Conservation (phyloP, 1,140 invertebrate genomes). For the Trinorchestia longiramus region DNA sequence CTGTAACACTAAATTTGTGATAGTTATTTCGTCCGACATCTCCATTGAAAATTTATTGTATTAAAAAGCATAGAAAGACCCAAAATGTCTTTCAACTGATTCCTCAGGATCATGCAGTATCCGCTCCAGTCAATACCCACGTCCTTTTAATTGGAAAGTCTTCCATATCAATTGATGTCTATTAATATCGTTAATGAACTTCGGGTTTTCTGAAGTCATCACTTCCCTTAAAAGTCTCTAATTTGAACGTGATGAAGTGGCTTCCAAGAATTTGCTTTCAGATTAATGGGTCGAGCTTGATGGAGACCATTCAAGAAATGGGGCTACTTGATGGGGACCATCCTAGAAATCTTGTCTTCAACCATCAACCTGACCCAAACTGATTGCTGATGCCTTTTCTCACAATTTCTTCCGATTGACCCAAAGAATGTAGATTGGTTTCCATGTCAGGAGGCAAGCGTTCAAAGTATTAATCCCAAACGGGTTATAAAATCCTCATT, state of each 20-base stretch:
- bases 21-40: too few species aligned
- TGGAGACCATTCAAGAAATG: neutral
- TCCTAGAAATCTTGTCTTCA: neutral
- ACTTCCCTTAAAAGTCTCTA: neutral
- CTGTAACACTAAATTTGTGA: too few species aligned
- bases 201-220: neutral
- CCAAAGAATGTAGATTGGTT: neutral
- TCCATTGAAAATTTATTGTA: too few species aligned
- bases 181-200: neutral
- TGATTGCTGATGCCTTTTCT: neutral
- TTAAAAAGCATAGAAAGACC: too few species aligned
- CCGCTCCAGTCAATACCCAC: neutral
- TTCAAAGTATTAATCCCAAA: neutral
- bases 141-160: conserved; percentile 1
- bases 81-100: neutral
- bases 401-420: neutral
- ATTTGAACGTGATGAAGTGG: conserved; percentile 7
- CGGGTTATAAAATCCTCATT: too few species aligned
- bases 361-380: neutral
- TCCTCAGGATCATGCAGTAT: neutral
- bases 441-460: neutral
- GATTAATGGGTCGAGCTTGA: neutral
- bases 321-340: neutral
- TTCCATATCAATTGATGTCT: neutral
- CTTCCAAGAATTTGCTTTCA: neutral